Percentiles rank a stretch among this genome's conserved stretches.
phyloP scores from a whole-genome alignment of 1,140 invertebrate genomes.

The Pteromalus puparum region DNA sequence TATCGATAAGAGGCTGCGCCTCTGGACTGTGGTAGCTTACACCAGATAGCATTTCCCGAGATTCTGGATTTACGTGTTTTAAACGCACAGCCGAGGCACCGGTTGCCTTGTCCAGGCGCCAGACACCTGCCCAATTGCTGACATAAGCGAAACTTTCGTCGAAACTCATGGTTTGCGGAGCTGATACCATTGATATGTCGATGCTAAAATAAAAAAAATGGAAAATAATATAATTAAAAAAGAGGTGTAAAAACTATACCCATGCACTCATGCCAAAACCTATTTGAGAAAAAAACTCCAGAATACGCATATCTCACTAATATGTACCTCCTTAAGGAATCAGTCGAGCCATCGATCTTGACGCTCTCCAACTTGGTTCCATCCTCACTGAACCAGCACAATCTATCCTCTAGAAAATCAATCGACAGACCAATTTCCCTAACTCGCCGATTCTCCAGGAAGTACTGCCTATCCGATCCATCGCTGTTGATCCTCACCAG shows the following conservation, averaged over 20 bases:
- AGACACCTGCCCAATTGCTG: constrained; percentile 6
- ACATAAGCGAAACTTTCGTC: constrained; percentile 11
- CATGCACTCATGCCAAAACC: too few relatives aligned
- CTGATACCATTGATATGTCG: not conserved
- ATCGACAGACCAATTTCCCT: not conserved
- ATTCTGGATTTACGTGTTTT: not conserved
- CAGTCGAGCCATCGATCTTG: not conserved
- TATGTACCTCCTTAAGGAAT: too few relatives aligned
- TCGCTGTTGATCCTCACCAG: not conserved
- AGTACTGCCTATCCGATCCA: not conserved
- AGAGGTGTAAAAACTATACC: too few relatives aligned
- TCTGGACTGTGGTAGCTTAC: not conserved
- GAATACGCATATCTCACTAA: too few relatives aligned
- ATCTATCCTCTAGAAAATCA: not conserved
- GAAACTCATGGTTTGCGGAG: not conserved
- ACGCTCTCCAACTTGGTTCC: not conserved
- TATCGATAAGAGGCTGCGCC: not conserved
- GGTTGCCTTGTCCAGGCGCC: constrained; percentile 11
- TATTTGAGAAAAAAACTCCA: too few relatives aligned
- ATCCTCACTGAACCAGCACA: constrained; percentile 29
- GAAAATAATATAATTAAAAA: too few relatives aligned
- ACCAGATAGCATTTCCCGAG: not conserved
- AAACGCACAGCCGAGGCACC: not conserved
- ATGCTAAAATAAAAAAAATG: not conserved
- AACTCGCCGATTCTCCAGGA: not conserved